A percentile compares a stretch with the other conserved stretches of the same genome.
Evolutionary conservation across 1,140 invertebrate genomes (phyloP).

Genomic region (Drosophila hydei): DNA sequence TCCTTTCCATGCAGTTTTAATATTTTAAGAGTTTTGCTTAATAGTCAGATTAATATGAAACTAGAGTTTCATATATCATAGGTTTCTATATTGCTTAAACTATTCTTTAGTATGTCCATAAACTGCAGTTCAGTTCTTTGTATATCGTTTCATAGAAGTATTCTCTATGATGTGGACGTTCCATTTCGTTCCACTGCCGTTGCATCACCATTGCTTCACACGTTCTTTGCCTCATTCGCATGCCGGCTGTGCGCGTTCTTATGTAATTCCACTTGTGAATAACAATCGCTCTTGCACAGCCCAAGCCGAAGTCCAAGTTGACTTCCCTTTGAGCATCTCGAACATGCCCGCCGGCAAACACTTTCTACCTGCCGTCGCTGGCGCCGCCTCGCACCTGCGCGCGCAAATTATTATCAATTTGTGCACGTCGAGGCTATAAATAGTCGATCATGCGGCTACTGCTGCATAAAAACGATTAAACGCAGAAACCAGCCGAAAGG

Average conservation of each 20-base stretch:
- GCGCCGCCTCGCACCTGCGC: conserved; percentile 50
- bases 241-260: conserved; percentile 19
- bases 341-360: conserved; percentile 36
- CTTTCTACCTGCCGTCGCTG: conserved; percentile 56
- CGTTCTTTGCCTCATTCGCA: neutral
- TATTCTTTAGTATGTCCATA: no score
- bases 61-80: no score
- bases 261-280: conserved; percentile 18
- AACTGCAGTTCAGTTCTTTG: no score
- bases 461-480: conserved; percentile 25
- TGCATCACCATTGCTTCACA: neutral
- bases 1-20: no score
- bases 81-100: no score
- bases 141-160: neutral
- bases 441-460: conserved; percentile 52
- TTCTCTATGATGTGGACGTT: neutral
- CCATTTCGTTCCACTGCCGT: conserved; percentile 16
- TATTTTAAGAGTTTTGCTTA: no score
- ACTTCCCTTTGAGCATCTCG: conserved; percentile 7
- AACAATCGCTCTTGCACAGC: neutral
- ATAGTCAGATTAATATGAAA: no score
- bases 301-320: neutral
- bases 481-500: conserved; percentile 30
- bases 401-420: conserved; percentile 75
- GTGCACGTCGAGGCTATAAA: conserved; percentile 77